Base-by-base conservation (phyloP, 2,888 invertebrate species). In the Dicyrtoma fusca region DNA sequence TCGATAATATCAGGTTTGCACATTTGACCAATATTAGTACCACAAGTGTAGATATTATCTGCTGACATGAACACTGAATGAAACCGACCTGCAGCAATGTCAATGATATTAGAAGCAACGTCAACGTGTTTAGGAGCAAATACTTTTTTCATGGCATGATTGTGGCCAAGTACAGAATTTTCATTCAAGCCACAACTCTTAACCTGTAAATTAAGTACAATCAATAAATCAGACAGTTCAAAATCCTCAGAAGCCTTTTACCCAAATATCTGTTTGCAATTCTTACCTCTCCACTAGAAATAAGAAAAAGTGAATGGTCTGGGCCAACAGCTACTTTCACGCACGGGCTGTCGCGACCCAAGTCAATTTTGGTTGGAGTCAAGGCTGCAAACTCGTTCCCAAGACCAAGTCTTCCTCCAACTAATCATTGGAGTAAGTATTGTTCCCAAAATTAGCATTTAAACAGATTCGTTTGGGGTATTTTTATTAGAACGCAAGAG, bases 11-110 rank as follows among this genome's bases (percentile, higher is more conserved):
- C 76, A 84, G 85, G 79, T 77, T 90, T 90, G 1, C 92, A 93
- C 80, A 94, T 84, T 82, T 95, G 94, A 0, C 95, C 95, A 66
- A 88, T 87, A 84, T 95, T 92, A 2, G 88, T 85, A 1, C 95
- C 95, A 90, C 92, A 94, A 0, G 91, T 90, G 83, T 88, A 92
- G 0, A 93, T 83, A 0, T 86, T 86, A 34, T 86, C 81, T 83
- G 0, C 83, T 73, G 82, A 88, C 87, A 88, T 90, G 87, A 86
- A 80, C 0, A 91, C 88, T 0, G 91, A 90, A 83, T 94, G 92
- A 74, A 87, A 89, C 11, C 89, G 86, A 1, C 89, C 89, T 6
- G 91, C 90, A 80, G 88, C 87, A 0, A 94, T 86, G 0, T 90
- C 85, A 47, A 80, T 75, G 13, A 86, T 79, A 1, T 71, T 66